Evolutionary conservation across 2,113 vertebrate genomes (phyloP).

Genomic region (Rattus rattus): DNA sequence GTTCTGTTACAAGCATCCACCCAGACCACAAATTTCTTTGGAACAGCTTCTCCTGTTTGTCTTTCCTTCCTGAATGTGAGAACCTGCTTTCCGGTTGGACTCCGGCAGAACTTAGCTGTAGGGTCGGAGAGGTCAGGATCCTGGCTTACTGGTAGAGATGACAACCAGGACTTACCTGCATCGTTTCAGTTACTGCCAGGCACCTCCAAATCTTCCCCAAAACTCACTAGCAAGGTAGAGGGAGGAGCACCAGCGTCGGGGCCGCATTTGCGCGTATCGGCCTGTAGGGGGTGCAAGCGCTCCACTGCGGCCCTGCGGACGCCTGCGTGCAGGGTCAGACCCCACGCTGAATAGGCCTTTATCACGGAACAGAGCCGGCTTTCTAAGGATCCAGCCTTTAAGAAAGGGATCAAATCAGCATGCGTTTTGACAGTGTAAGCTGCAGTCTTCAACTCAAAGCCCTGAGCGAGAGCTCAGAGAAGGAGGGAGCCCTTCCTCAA

Average conservation of each 20-base stretch:
- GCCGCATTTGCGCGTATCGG: slow-evolving; percentile 61
- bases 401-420: slow-evolving; percentile 40
- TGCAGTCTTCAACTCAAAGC: slow-evolving; percentile 64
- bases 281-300: slow-evolving; percentile 95
- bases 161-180: slow-evolving; percentile 67
- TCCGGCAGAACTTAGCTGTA: background rate
- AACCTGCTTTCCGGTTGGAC: accelerated
- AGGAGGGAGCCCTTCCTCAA: background rate
- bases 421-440: slow-evolving; percentile 59
- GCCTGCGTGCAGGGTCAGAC: background rate
- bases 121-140: no score
- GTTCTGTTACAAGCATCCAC: background rate
- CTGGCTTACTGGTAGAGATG: background rate
- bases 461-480: slow-evolving; percentile 69
- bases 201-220: slow-evolving; percentile 83
- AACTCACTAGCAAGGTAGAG: slow-evolving; percentile 32
- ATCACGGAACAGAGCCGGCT: background rate
- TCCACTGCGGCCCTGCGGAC: slow-evolving; percentile 86
- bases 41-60: background rate
- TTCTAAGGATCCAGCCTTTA: background rate
- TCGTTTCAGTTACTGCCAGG: slow-evolving; percentile 85
- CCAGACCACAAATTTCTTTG: background rate
- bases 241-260: background rate
- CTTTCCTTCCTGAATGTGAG: accelerated
- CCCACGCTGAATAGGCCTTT: slow-evolving; percentile 48